Percentiles rank a stretch among this genome's conserved stretches.
These are phyloP conservation scores for Xestia rhomboidea DNA, from an alignment of 2,888 invertebrate genomes.

Conservation along the genomic window DNA sequence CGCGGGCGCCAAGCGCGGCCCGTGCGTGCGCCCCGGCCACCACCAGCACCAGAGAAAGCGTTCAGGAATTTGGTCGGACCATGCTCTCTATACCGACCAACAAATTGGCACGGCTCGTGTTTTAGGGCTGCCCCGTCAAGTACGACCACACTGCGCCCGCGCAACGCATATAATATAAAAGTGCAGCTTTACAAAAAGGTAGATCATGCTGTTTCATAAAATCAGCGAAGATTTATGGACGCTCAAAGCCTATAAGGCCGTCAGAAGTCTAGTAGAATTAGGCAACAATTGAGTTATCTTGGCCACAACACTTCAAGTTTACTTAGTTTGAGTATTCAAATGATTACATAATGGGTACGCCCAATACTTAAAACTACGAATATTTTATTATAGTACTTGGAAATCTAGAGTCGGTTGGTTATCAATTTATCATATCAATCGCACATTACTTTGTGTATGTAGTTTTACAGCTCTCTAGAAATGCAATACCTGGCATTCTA, in stretches of 20 bases:
- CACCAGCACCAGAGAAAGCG: slow-evolving; percentile 87
- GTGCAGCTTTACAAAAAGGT: slow-evolving; percentile 7
- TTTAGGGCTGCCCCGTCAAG: slow-evolving; percentile 64
- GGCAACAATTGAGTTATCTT: slow-evolving; percentile 24
- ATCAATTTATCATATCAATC: slow-evolving; percentile 81
- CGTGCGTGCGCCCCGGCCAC: slow-evolving; percentile 68
- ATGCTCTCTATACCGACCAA: slow-evolving; percentile 74
- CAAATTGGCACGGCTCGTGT: slow-evolving; percentile 68
- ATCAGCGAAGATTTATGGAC: background rate
- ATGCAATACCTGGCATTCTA: slow-evolving; percentile 84
- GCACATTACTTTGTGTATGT: slow-evolving; percentile 75
- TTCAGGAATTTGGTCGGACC: slow-evolving; percentile 87
- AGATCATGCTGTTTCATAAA: slow-evolving; percentile 11
- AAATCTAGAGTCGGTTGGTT: slow-evolving; percentile 67
- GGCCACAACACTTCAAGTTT: slow-evolving; percentile 3
- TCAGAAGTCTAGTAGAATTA: slow-evolving; percentile 1
- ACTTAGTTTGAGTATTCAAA: slow-evolving; percentile 16
- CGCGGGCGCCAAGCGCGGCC: slow-evolving; percentile 56
- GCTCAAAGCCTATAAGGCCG: background rate
- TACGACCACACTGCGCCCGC: slow-evolving; percentile 15
- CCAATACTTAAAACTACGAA: slow-evolving; percentile 19
- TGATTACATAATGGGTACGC: slow-evolving; percentile 21
- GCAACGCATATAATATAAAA: slow-evolving; percentile 9
- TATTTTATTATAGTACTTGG: slow-evolving; percentile 42
- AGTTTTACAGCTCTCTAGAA: slow-evolving; percentile 87